Conservation (phyloP, 2,888 invertebrate species). For the Drosophila mimetica region DNA sequence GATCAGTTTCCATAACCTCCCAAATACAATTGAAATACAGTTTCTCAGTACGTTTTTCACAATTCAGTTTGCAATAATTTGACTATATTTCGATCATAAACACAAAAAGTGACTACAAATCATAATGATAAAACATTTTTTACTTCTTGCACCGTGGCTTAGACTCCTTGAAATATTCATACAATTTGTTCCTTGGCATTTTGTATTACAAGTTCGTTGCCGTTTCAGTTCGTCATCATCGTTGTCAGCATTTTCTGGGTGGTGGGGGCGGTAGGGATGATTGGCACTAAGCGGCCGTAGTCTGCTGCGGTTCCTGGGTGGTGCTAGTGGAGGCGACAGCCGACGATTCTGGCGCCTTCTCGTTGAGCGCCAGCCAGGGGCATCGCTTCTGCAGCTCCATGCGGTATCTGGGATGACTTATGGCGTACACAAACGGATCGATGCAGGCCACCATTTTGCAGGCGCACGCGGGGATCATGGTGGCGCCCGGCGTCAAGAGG, state of each 20-base stretch:
- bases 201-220: constrained; percentile 53
- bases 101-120: constrained; percentile 49
- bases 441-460: constrained; percentile 96
- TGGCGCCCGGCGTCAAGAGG: constrained; percentile 89
- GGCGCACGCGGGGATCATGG: constrained; percentile 94
- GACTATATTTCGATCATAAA: constrained; percentile 50
- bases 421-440: constrained; percentile 96
- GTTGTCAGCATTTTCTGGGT: constrained; percentile 21
- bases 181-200: constrained; percentile 37
- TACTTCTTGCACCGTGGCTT: constrained; percentile 2
- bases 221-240: constrained; percentile 19
- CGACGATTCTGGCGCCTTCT: constrained; percentile 86
- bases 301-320: constrained; percentile 77
- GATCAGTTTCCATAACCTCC: too few species aligned
- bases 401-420: constrained; percentile 95
- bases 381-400: constrained; percentile 92
- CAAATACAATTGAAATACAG: not conserved
- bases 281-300: constrained; percentile 77
- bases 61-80: constrained; percentile 53
- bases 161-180: constrained; percentile 40
- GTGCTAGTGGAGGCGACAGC: constrained; percentile 84
- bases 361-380: constrained; percentile 90
- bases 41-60: not conserved
- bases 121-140: constrained; percentile 25
- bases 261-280: not conserved